Percentiles rank a stretch among this genome's conserved stretches.
Conservation (phyloP, 2,797 vertebrate species). For the Lophius americanus region DNA sequence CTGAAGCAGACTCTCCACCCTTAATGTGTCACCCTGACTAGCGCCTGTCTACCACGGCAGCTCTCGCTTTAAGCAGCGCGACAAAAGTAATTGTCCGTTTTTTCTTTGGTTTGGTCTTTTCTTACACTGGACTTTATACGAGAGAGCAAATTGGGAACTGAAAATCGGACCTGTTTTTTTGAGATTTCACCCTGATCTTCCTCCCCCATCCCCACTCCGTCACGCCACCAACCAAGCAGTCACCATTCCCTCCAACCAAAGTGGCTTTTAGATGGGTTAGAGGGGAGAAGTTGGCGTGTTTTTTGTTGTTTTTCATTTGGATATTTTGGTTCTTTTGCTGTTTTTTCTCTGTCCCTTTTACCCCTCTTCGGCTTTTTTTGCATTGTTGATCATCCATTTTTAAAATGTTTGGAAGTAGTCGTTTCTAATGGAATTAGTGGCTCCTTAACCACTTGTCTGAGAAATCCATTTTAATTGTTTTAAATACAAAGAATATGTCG, state of each 20-base stretch:
- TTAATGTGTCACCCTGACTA: slow-evolving; percentile 88
- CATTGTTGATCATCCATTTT: slow-evolving; percentile 74
- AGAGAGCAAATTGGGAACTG: slow-evolving; percentile 74
- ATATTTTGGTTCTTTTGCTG: slow-evolving; percentile 71
- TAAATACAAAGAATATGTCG: slow-evolving; percentile 81
- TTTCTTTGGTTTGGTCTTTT: slow-evolving; percentile 80
- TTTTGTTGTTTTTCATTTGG: slow-evolving; percentile 51
- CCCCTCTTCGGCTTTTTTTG: slow-evolving; percentile 78
- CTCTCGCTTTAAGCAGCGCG: slow-evolving; percentile 95
- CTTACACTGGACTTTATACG: slow-evolving; percentile 83
- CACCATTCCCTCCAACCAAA: slow-evolving; percentile 48
- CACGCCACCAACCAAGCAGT: slow-evolving; percentile 29
- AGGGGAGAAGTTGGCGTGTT: slow-evolving; percentile 78
- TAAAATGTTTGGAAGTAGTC: slow-evolving; percentile 79
- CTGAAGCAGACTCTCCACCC: slow-evolving; percentile 86
- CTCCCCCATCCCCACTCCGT: slow-evolving; percentile 48
- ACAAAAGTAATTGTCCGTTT: slow-evolving; percentile 99
- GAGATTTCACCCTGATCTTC: slow-evolving; percentile 63
- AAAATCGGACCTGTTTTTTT: slow-evolving; percentile 72
- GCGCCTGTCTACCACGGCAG: slow-evolving; percentile 95
- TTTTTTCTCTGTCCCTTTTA: slow-evolving; percentile 68
- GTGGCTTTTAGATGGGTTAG: slow-evolving; percentile 82
- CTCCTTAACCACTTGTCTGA: slow-evolving; percentile 79
- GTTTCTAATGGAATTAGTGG: slow-evolving; percentile 72
- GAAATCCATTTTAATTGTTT: slow-evolving; percentile 81